Percentiles rank a stretch among this genome's conserved stretches.
These are phyloP conservation scores for Drosophila nr. medialis DNA, from an alignment of 2,888 invertebrate genomes.

Conservation along the genomic window DNA sequence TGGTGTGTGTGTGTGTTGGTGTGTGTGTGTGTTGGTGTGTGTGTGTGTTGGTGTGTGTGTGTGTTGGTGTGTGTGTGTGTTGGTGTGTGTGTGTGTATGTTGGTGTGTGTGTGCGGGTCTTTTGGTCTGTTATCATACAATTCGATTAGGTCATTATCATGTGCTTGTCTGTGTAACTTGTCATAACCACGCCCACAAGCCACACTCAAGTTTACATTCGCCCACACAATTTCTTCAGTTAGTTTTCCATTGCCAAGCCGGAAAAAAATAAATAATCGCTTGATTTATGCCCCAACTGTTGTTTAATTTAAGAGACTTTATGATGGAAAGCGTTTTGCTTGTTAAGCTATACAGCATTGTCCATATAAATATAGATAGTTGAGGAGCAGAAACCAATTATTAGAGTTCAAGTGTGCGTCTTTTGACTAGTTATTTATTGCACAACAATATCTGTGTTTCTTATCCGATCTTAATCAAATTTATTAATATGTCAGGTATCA, in stretches of 20 bases:
- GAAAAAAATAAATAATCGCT: slow-evolving; percentile 40
- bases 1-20: background rate
- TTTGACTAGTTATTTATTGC: background rate
- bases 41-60: background rate
- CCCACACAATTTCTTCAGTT: slow-evolving; percentile 1
- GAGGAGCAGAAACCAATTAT: background rate
- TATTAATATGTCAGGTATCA: background rate
- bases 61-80: slow-evolving; percentile 2
- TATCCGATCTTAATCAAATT: background rate
- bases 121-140: slow-evolving; percentile 28
- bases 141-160: slow-evolving; percentile 59
- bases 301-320: slow-evolving; percentile 59
- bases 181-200: slow-evolving; percentile 27
- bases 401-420: background rate
- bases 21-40: background rate
- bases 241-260: slow-evolving; percentile 53
- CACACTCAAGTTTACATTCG: background rate
- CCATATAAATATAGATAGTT: background rate
- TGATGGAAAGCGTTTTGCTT: slow-evolving; percentile 59
- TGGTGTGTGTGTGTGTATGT: slow-evolving; percentile 2
- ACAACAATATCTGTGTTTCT: background rate
- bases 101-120: background rate
- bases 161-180: slow-evolving; percentile 27
- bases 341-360: background rate
- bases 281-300: slow-evolving; percentile 45